These are phyloP conservation scores for Spisula solida DNA, from an alignment of 2,888 invertebrate species.

Conservation along the genomic window DNA sequence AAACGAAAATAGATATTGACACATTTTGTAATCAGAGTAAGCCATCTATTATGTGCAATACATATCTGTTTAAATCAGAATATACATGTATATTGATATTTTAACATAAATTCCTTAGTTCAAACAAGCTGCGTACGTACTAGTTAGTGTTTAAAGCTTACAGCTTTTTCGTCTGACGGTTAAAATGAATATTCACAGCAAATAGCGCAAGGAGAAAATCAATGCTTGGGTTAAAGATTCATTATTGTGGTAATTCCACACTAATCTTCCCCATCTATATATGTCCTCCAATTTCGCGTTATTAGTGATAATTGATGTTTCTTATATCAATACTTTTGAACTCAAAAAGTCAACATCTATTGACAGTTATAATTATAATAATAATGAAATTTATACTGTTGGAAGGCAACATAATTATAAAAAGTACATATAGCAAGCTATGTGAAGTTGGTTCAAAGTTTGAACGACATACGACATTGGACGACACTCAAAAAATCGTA, in stretches of 20 bases:
- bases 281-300: not conserved
- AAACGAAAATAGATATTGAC: not conserved
- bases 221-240: not conserved
- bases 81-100: too few species aligned
- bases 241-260: not conserved
- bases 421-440: too few species aligned
- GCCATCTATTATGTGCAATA: not conserved
- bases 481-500: too few species aligned
- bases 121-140: not conserved
- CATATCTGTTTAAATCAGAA: too few species aligned
- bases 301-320: not conserved
- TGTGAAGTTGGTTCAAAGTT: too few species aligned
- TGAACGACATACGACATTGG: too few species aligned
- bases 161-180: not conserved
- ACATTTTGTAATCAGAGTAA: not conserved
- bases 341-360: too few species aligned
- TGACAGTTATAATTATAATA: too few species aligned
- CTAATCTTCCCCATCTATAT: not conserved
- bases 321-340: not conserved
- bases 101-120: not conserved
- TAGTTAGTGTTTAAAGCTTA: not conserved
- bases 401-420: too few species aligned
- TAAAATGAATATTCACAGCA: not conserved
- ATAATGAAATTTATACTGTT: too few species aligned
- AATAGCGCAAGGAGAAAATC: not conserved